These are phyloP conservation scores for Nanorana parkeri DNA, from an alignment of 2,113 vertebrate species.

Conservation along the genomic window DNA sequence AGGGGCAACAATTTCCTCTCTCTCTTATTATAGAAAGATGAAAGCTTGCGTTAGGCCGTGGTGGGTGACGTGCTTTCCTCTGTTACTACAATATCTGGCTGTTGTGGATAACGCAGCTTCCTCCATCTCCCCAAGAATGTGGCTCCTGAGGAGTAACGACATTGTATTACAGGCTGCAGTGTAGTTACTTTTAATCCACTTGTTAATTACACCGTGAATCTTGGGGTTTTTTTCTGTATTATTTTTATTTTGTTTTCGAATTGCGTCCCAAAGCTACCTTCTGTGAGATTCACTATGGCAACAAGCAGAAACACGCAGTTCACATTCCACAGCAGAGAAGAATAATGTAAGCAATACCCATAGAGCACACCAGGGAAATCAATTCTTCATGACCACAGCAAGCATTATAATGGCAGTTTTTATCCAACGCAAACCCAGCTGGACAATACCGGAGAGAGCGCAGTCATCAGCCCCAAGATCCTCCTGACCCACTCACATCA, in stretches of 20 bases:
- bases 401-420: background rate
- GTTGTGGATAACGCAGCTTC: no score
- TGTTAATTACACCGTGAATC: background rate
- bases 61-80: no score
- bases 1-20: no score
- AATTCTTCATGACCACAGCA: constrained; percentile 1
- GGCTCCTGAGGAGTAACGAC: no score
- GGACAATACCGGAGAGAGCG: background rate
- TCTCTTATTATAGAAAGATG: no score
- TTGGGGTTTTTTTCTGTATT: background rate
- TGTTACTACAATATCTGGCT: no score
- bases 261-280: constrained; percentile 39
- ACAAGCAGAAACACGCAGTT: constrained; percentile 27
- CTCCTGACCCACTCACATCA: background rate
- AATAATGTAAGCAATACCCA: constrained; percentile 2
- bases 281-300: constrained; percentile 33
- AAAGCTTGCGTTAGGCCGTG: no score
- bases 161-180: no score
- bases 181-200: background rate
- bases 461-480: background rate
- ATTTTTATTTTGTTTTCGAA: constrained; percentile 24
- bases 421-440: constrained; percentile 22
- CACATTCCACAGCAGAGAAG: constrained; percentile 2
- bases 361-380: constrained; percentile 7
- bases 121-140: no score